Base-by-base conservation (phyloP, 2,888 invertebrate species). In the Psylliodes chrysocephalus region DNA sequence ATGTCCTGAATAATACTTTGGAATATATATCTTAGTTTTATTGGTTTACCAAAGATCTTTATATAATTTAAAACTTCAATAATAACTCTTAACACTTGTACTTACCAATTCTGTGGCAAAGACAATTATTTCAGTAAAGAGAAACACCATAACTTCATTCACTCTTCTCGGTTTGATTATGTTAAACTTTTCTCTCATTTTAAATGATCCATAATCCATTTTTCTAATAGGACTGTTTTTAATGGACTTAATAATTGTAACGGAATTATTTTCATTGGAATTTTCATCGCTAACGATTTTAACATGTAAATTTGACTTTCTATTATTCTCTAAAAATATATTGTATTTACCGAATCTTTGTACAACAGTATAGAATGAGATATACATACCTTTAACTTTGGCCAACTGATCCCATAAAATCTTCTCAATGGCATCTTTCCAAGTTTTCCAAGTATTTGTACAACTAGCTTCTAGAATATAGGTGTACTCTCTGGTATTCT, bases 291-390 rank as follows among this genome's bases (percentile, higher is more conserved):
- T 74, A 3, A 82, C 71, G 22, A 81, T 63, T 38, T 54, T 69
- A 7, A 61, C 59, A 8, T 71, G 55, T 60, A 67, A 19, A 7
- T 70, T 60, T 78, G 75, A 44, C 78, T 80, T 38, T 73, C 70
- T 14, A 81, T n/a, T 74, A 40, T 78, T 77, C 64, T 79, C 77
- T 28, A 81, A 62, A 22, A 81, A 73, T 42, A 79, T 62, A 52
- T 77, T 78, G 59, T 81, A 81, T 64, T 79, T 81, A 30, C 79
- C 80, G 25, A 81, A 62, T 51, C 81, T 69, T 68, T 81, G 81
- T 40, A 81, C 71, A 25, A n/a, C n/a, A n/a, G n/a, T n/a, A n/a
- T n/a, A n/a, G n/a, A n/a, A n/a, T n/a, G n/a, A n/a, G n/a, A n/a
- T n/a, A n/a, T n/a, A 6, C 30, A 8, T 42, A 81, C 80, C 77